Evolutionary conservation across 2,113 vertebrate species (phyloP).

Genomic region (Gallinago paraguaiae): DNA sequence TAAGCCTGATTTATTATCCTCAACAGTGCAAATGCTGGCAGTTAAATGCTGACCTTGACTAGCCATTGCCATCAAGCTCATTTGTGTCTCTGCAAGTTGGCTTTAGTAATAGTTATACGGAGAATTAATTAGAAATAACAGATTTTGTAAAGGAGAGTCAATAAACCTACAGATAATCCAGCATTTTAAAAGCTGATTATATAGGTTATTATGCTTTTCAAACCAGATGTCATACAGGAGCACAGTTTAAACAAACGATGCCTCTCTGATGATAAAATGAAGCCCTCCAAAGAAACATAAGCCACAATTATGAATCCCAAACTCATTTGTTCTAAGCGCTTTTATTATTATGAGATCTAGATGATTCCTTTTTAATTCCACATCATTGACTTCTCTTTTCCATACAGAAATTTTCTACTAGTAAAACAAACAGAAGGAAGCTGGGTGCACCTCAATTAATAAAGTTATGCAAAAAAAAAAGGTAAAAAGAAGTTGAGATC

Average conservation of each 20-base stretch:
- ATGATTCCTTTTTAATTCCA: constrained; percentile 22
- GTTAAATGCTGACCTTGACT: constrained; percentile 54
- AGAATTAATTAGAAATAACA: constrained; percentile 63
- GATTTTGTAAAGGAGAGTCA: constrained; percentile 56
- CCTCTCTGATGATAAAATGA: constrained; percentile 6
- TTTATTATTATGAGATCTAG: constrained; percentile 20
- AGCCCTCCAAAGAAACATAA: constrained; percentile 5
- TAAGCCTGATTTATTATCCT: constrained; percentile 40
- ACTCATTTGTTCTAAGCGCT: background rate
- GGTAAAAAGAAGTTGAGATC: background rate
- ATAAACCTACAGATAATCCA: constrained; percentile 58
- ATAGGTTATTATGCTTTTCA: constrained; percentile 56
- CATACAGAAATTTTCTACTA: background rate
- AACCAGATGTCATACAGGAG: constrained; percentile 59
- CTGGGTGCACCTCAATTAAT: background rate
- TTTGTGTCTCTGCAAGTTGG: constrained; percentile 33
- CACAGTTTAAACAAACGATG: constrained; percentile 38
- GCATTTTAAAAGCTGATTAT: constrained; percentile 68
- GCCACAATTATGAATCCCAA: constrained; percentile 20
- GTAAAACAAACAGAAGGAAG: constrained; percentile 7
- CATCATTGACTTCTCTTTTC: background rate
- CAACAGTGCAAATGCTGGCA: constrained; percentile 32
- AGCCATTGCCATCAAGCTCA: constrained; percentile 31
- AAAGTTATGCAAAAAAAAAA: background rate
- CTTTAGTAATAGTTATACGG: constrained; percentile 9